phyloP scores from a whole-genome alignment of 2,888 invertebrate species.

The Rhopalosiphum nymphaeae region DNA sequence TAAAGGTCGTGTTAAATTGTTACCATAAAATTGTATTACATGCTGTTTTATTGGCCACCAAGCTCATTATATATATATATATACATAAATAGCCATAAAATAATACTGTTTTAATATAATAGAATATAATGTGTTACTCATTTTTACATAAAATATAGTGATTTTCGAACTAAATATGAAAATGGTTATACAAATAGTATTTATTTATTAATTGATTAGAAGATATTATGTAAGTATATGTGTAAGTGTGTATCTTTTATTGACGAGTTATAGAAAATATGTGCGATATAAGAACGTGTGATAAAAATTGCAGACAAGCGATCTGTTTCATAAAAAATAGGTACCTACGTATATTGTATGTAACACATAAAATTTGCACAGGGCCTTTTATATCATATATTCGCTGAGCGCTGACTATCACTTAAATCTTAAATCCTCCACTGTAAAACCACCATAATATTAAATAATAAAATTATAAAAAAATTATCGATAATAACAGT shows the following conservation, averaged over 20 bases:
- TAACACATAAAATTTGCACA: not conserved
- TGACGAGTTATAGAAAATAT: not conserved
- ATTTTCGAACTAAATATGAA: not conserved
- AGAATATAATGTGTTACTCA: too few species aligned
- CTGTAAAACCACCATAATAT: not conserved
- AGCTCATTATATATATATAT: too few species aligned
- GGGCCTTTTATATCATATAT: not conserved
- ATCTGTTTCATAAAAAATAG: not conserved
- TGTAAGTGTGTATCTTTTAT: not conserved
- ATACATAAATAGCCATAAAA: too few species aligned
- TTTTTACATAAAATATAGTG: not conserved
- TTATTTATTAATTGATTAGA: not conserved
- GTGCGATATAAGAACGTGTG: not conserved
- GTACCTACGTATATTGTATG: not conserved
- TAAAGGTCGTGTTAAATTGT: too few species aligned
- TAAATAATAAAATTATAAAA: not conserved
- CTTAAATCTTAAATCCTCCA: not conserved
- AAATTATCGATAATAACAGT: not conserved
- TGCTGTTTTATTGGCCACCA: too few species aligned
- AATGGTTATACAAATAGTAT: not conserved
- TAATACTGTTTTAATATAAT: too few species aligned
- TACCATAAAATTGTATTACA: too few species aligned
- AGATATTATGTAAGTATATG: not conserved
- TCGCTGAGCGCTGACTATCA: not conserved
- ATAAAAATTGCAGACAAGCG: not conserved